Conservation (phyloP, 1,140 invertebrate genomes). For the Mycetomoellerius zeteki region DNA sequence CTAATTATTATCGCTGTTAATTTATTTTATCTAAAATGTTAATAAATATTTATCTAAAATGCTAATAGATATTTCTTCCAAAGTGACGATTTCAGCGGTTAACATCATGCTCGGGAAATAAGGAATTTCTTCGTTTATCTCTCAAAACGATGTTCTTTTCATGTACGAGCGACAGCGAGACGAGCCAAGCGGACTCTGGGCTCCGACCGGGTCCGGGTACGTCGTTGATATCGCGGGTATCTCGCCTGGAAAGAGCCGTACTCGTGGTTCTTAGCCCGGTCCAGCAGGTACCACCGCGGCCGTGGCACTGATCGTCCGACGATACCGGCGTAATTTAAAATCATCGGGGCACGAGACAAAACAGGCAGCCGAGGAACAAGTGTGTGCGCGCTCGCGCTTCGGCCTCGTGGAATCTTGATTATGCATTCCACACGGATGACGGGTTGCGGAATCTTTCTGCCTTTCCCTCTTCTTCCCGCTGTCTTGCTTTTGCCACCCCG, state of each 20-base stretch:
- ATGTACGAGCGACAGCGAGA: slow-evolving; percentile 53
- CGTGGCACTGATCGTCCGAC: slow-evolving; percentile 80
- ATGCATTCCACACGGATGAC: slow-evolving; percentile 81
- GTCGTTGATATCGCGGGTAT: slow-evolving; percentile 74
- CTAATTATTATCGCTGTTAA: not conserved
- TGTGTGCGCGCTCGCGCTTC: slow-evolving; percentile 70
- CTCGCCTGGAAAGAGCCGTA: slow-evolving; percentile 76
- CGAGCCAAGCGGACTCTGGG: slow-evolving; percentile 54
- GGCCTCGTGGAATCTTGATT: slow-evolving; percentile 82
- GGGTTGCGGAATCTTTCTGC: slow-evolving; percentile 57
- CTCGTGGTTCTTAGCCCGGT: slow-evolving; percentile 72
- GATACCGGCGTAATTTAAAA: slow-evolving; percentile 83
- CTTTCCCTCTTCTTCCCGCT: not conserved
- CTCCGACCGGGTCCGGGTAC: slow-evolving; percentile 64
- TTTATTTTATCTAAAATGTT: not conserved
- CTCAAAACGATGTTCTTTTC: slow-evolving; percentile 13
- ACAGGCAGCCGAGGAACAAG: slow-evolving; percentile 80
- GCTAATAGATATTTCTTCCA: slow-evolving; percentile 3
- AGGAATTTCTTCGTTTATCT: slow-evolving; percentile 16
- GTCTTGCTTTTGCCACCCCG: not conserved
- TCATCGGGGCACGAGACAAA: slow-evolving; percentile 83
- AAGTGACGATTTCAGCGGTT: not conserved
- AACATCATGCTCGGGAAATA: not conserved
- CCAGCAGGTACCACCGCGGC: slow-evolving; percentile 78
- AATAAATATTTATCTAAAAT: not conserved